Percentiles rank a stretch among this genome's conserved stretches.
Evolutionary conservation across 2,113 vertebrate genomes (phyloP).

Genomic region (Atractosteus spatula): DNA sequence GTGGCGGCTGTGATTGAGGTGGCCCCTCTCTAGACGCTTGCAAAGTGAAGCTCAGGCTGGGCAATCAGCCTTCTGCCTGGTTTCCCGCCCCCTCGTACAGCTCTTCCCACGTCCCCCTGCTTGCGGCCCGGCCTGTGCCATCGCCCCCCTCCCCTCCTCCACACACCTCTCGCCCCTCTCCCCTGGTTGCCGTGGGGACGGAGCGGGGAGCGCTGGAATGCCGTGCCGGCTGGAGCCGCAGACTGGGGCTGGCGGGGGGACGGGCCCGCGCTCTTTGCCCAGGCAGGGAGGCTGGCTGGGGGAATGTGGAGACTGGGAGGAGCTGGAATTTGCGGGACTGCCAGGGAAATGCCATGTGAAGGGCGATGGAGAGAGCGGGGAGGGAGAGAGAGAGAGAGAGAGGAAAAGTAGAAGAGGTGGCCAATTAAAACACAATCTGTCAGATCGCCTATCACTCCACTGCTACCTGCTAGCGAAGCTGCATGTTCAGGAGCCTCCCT

Average conservation of each 20-base stretch:
- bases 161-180: conserved; percentile 31
- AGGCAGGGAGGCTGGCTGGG: conserved; percentile 61
- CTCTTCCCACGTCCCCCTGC: neutral
- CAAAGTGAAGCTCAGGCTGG: too few species aligned
- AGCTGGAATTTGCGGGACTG: conserved; percentile 67
- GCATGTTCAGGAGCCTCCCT: too few species aligned
- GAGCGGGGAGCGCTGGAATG: conserved; percentile 63
- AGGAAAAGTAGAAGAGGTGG: conserved; percentile 47
- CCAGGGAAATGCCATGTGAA: conserved; percentile 71
- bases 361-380: conserved; percentile 58
- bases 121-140: neutral
- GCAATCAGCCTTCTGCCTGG: neutral
- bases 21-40: too few species aligned
- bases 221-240: conserved; percentile 52
- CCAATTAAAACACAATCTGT: conserved; percentile 56
- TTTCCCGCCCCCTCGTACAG: neutral
- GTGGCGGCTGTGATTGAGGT: too few species aligned
- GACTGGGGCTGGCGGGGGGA: conserved; percentile 51
- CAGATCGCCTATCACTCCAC: conserved; percentile 30
- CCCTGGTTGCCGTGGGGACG: conserved; percentile 47
- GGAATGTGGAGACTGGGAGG: conserved; percentile 61
- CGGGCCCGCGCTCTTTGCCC: conserved; percentile 46
- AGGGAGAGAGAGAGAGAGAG: conserved; percentile 25
- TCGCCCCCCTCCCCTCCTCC: neutral
- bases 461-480: conserved; percentile 49